Percentiles rank a stretch among this genome's conserved stretches.
Conservation (phyloP, 1,140 invertebrate species). For the Diabrotica virgifera region DNA sequence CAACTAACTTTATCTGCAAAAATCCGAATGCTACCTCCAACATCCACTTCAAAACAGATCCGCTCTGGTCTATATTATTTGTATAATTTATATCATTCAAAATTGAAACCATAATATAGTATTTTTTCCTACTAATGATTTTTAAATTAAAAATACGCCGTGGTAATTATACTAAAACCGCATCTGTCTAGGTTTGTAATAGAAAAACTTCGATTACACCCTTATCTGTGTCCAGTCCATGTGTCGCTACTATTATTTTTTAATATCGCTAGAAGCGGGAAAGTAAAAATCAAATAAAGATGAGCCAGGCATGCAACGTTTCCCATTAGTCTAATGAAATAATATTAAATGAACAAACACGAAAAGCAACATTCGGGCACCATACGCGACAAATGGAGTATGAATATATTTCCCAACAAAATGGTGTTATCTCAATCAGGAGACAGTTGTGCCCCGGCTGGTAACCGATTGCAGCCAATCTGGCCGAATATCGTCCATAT, state of each 20-base stretch:
- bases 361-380: constrained; percentile 23
- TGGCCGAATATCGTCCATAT: constrained; percentile 22
- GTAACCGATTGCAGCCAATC: constrained; percentile 15
- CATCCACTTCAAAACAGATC: too few relatives aligned
- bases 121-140: too few relatives aligned
- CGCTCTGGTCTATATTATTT: too few relatives aligned
- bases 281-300: constrained; percentile 11
- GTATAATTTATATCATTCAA: too few relatives aligned
- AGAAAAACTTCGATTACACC: too few relatives aligned
- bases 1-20: too few relatives aligned
- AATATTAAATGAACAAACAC: constrained; percentile 23
- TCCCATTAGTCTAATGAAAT: constrained; percentile 22
- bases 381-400: constrained; percentile 24
- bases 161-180: too few relatives aligned
- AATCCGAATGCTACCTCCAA: too few relatives aligned
- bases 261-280: background rate
- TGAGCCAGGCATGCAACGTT: constrained; percentile 15
- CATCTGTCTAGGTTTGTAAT: too few relatives aligned
- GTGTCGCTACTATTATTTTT: background rate
- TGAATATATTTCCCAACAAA: constrained; percentile 14
- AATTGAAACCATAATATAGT: too few relatives aligned
- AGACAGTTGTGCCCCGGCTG: constrained; percentile 22
- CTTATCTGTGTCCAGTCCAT: constrained; percentile 7
- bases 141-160: too few relatives aligned
- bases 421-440: constrained; percentile 20